Base-by-base conservation (phyloP, 2,888 invertebrate species). In the Onchidella celtica region DNA sequence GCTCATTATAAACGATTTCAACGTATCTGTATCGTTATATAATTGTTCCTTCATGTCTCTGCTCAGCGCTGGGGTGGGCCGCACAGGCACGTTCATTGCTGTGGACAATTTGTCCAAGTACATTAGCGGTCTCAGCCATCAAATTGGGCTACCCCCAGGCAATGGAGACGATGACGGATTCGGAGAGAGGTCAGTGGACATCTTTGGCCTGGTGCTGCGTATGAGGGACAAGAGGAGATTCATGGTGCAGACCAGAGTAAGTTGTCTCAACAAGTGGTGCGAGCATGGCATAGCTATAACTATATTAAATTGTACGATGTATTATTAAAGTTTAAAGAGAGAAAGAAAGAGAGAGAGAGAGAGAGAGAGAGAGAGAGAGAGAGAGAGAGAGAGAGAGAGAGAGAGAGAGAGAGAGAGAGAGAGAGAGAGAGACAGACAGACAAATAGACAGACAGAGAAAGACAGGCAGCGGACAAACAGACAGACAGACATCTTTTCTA, bases 161-260 rank as follows among this genome's bases (percentile, higher is more conserved):
- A 76, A 65, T 32, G 24, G 4, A 9, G 73, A 29, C 2, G n/a
- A 29, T 6, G 17, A 59, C 63, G 47, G 27, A 4, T 34, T 61
- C 3, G 40, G 6, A 14, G 59, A 77, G 24, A 47, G 36, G 57
- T 59, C 82, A 40, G 77, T 84, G 36, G 69, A 84, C 57, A 80
- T 84, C 73, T 80, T 74, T 32, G 65, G 74, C 21, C 57, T 55
- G 11, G 82, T 84, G 3, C 66, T 84, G 11, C 24, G 34, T 34
- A 77, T 84, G 82, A 65, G 84, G 34, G 65, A 84, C 57, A 63
- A 40, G 24, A 63, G 84, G 1, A 74, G 57, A 1, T 68, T 68
- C 76, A 82, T 84, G 84, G 84, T 84, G 34, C 84, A 84, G 70
- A 68, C 84, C 2, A 34, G 34, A 78, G 84, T 84, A 47, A 36